Evolutionary conservation across 2,113 vertebrate species (phyloP).

Genomic region (Nipponia nippon): DNA sequence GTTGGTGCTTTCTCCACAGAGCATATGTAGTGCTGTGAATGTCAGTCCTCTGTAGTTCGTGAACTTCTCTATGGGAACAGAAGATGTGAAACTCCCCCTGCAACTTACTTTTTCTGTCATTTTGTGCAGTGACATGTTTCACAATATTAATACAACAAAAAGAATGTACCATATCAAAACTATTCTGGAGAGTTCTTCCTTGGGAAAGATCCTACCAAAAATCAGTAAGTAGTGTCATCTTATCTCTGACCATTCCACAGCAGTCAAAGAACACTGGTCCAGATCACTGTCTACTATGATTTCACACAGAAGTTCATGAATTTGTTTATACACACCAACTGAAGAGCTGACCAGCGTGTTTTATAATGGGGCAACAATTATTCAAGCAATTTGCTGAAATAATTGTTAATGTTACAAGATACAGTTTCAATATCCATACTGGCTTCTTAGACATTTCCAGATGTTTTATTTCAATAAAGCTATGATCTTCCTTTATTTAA

Average conservation of each 20-base stretch:
- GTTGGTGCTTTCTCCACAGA: background rate
- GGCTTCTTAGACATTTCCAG: background rate
- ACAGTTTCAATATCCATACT: background rate
- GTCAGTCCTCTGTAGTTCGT: background rate
- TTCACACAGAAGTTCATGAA: background rate
- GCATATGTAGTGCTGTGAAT: background rate
- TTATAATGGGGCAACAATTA: background rate
- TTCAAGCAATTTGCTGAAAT: background rate
- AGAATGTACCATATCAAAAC: background rate
- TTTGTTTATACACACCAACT: background rate
- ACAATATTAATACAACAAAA: background rate
- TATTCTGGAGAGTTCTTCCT: background rate
- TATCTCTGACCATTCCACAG: background rate
- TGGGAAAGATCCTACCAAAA: background rate
- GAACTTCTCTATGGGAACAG: background rate
- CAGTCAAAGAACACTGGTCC: background rate
- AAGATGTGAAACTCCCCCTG: background rate
- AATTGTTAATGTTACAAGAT: background rate
- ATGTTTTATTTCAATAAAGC: background rate
- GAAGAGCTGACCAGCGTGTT: background rate
- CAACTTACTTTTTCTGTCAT: background rate
- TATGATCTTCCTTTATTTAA: background rate
- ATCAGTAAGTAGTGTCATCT: background rate
- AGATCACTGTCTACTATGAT: background rate
- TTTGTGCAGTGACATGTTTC: background rate